A percentile compares a stretch with the other conserved stretches of the same genome.
Evolutionary conservation across 2,797 vertebrate genomes (phyloP).

Genomic region (Hylomyscus alleni): DNA sequence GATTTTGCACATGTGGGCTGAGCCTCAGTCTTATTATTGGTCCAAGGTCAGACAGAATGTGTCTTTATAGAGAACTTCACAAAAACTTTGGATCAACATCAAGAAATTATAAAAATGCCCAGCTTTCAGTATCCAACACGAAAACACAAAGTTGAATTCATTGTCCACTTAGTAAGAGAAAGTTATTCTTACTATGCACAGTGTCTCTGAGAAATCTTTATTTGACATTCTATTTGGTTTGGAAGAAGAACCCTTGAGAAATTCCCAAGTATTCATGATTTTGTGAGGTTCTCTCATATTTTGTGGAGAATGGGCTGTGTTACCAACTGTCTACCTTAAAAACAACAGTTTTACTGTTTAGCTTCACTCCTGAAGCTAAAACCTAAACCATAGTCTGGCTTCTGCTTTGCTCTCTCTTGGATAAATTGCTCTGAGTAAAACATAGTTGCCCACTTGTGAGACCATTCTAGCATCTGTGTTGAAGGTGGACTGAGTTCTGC

Average conservation of each 20-base stretch:
- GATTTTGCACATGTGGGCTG: background rate
- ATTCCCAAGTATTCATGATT: background rate
- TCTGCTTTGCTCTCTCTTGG: background rate
- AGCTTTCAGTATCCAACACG: background rate
- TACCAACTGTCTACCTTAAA: background rate
- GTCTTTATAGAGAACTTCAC: background rate
- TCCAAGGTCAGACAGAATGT: background rate
- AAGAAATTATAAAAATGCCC: background rate
- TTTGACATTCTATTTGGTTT: background rate
- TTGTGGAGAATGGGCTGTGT: background rate
- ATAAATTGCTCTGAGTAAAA: background rate
- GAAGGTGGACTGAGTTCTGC: background rate
- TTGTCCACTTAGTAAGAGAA: background rate
- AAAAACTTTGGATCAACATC: background rate
- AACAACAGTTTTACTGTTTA: background rate
- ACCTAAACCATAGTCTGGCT: background rate
- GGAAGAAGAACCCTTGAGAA: background rate
- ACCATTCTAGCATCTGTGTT: background rate
- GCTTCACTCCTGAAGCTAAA: background rate
- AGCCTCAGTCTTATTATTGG: background rate
- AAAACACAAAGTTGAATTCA: constrained; percentile 25
- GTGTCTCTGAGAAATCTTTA: background rate
- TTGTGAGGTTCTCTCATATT: background rate
- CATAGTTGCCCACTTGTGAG: background rate
- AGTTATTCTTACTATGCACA: background rate